Base-by-base conservation (phyloP, 2,888 invertebrate species). In the Acanthoscelides obtectus region DNA sequence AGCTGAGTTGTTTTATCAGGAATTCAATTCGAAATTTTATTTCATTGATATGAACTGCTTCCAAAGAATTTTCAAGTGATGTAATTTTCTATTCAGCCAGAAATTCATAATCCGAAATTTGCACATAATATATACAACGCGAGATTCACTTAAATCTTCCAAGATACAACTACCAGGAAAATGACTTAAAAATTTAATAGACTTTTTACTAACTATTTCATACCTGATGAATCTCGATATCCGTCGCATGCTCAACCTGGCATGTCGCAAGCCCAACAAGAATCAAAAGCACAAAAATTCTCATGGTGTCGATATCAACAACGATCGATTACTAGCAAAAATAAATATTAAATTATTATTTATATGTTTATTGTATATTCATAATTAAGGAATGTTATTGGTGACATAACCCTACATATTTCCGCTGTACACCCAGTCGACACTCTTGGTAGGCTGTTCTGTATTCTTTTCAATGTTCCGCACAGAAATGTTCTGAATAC, bases 161-260 rank as follows among this genome's bases (percentile, higher is more conserved):
- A n/a, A n/a, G n/a, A n/a, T n/a, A n/a, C n/a, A n/a, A n/a, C n/a
- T n/a, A n/a, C n/a, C n/a, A n/a, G n/a, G n/a, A n/a, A n/a, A n/a
- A n/a, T n/a, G n/a, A n/a, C n/a, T n/a, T n/a, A n/a, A n/a, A n/a
- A n/a, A n/a, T n/a, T n/a, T n/a, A n/a, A n/a, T n/a, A n/a, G n/a
- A n/a, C n/a, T n/a, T n/a, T n/a, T n/a, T n/a, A n/a, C n/a, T n/a
- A n/a, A 74, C 73, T 66, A 71, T 72, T 2, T 72, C 74, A 45
- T 45, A 45, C 45, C 69, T 74, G 72, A 3, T 74, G 73, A 19
- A 74, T 74, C 64, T 73, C 72, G 22, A 74, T 70, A 63, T 74
- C 73, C 22, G 72, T 70, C 17, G 70, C 74, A 22, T 72, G 73
- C 66, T 74, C 74, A 12, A 71, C 67, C 27, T 67, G 66, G 22